phyloP scores from a whole-genome alignment of 2,797 vertebrate genomes.

The Ctenochaetus hawaiiensis region DNA sequence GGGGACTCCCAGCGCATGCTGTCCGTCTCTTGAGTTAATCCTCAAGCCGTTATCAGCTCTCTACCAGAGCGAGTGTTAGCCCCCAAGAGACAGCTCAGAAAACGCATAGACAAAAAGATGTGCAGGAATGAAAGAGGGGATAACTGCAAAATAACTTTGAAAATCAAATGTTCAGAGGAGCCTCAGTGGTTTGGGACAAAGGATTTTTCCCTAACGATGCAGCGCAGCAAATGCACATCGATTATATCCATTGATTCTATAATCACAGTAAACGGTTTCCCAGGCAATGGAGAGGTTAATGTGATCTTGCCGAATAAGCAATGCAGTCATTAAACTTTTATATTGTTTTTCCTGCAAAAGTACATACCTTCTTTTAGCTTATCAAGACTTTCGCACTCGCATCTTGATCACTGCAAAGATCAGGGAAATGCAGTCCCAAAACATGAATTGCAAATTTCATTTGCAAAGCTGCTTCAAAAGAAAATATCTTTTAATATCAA shows the following conservation, averaged over 20 bases:
- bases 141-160: constrained; percentile 50
- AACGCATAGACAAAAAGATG: constrained; percentile 28
- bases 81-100: constrained; percentile 38
- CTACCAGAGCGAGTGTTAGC: constrained; percentile 46
- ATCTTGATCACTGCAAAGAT: background rate
- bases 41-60: constrained; percentile 53
- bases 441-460: constrained; percentile 26
- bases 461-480: constrained; percentile 9
- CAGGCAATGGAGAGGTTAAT: constrained; percentile 36
- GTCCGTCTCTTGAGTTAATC: constrained; percentile 64
- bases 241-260: constrained; percentile 54
- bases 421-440: background rate
- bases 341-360: background rate
- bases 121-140: constrained; percentile 35
- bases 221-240: constrained; percentile 43
- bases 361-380: background rate
- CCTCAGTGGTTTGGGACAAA: constrained; percentile 34
- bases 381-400: background rate
- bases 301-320: constrained; percentile 23
- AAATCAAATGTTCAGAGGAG: constrained; percentile 36
- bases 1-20: constrained; percentile 14
- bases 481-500: background rate
- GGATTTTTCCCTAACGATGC: constrained; percentile 42
- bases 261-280: constrained; percentile 39
- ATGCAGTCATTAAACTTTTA: constrained; percentile 23